These are phyloP conservation scores for Drosophila jambulina DNA, from an alignment of 1,140 invertebrate genomes.

Conservation along the genomic window DNA sequence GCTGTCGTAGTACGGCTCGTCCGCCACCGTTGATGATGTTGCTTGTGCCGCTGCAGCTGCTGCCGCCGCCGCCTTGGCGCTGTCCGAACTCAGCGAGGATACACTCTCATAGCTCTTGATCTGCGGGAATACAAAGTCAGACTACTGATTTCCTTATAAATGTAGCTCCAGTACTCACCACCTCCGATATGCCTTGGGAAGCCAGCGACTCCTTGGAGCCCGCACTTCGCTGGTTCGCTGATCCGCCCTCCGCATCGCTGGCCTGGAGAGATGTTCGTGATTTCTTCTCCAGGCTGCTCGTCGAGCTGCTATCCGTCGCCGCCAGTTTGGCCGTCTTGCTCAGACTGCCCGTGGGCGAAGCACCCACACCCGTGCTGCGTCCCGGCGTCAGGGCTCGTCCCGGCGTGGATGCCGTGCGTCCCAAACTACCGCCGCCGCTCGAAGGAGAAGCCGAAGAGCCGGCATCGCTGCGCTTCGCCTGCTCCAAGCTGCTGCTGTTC, in stretches of 20 bases:
- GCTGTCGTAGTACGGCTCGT: slow-evolving; percentile 93
- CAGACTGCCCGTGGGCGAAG: slow-evolving; percentile 78
- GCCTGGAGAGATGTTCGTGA: slow-evolving; percentile 72
- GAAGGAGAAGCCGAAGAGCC: slow-evolving; percentile 20
- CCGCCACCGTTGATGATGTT: slow-evolving; percentile 41
- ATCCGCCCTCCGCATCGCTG: slow-evolving; percentile 59
- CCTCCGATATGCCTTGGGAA: slow-evolving; percentile 84
- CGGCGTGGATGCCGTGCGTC: slow-evolving; percentile 68
- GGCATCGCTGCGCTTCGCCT: slow-evolving; percentile 67
- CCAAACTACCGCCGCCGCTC: slow-evolving; percentile 47
- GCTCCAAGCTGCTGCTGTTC: slow-evolving; percentile 70
- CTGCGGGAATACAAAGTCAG: slow-evolving; percentile 57
- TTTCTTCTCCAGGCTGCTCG: slow-evolving; percentile 81
- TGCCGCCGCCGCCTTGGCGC: slow-evolving; percentile 65
- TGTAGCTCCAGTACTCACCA: slow-evolving; percentile 45
- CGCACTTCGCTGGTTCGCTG: slow-evolving; percentile 48
- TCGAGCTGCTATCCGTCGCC: slow-evolving; percentile 74
- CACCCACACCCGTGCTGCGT: slow-evolving; percentile 49
- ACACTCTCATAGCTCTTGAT: slow-evolving; percentile 88
- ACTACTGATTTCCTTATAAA: background rate
- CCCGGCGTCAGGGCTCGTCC: slow-evolving; percentile 55
- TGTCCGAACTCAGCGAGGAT: slow-evolving; percentile 86
- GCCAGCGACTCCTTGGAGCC: slow-evolving; percentile 83
- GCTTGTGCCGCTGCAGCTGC: slow-evolving; percentile 36
- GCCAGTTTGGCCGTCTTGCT: slow-evolving; percentile 69